Evolutionary conservation across 2,888 invertebrate species (phyloP), one percentile per base, ranked within the genome.

Genomic region (Digitonthophagus gazella): DNA sequence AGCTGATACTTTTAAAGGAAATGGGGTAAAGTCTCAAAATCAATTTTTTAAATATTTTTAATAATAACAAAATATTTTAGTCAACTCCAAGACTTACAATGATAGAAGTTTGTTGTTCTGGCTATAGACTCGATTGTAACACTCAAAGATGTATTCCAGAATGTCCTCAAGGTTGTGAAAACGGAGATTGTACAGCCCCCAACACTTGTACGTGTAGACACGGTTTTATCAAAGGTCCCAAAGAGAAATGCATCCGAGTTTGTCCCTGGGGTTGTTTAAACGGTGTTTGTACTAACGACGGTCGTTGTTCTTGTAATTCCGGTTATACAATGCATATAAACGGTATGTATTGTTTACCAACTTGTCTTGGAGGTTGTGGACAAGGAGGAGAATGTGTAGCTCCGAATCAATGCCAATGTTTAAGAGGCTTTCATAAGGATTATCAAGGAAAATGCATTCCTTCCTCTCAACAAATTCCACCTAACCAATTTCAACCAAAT

Each of bases 81-180:
- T 85, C 90, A 0, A 83, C 85, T 1, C 82, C 89, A 3, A 86
- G 87, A 18, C 84, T 88, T 75, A 91, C 90, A 76, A 86, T 86
- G 70, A 88, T 91, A 74, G 85, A 89, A 72, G 85, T 89, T 16
- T 93, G 93, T 78, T 93, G 93, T 78, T 85, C 87, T 0, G 93
- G 92, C 14, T 93, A 89, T 81, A 84, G 85, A 69, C 86, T 88
- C 11, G 88, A 90, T 79, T 82, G 84, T 4, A 85, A 86, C 78
- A 84, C 85, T 77, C 75, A 77, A 67, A 83, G 85, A 66, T 91
- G 91, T 77, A 86, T 87, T 58, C 87, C 90, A 0, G 82, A 86
- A n/a, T 93, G 93, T 76, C 85, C 87, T 2, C 82, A 84, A 18
- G 87, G 88, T 6, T 93, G 93, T 74, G 79, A 89, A 67, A 91